Evolutionary conservation across 2,888 invertebrate species (phyloP).

Genomic region (Ormyrus nitidulus): DNA sequence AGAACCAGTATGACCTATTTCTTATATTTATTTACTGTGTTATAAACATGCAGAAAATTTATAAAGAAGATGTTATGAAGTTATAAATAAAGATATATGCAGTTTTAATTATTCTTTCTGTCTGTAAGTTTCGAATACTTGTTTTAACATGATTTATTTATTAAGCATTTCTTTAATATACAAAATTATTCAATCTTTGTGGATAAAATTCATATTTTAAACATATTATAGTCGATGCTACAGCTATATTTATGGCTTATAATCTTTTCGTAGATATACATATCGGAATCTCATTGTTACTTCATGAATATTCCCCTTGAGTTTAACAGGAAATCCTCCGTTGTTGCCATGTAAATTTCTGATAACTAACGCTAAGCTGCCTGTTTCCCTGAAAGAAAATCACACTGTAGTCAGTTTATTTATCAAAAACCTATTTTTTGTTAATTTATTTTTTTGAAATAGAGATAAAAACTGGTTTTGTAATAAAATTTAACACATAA

Average conservation of each 20-base stretch:
- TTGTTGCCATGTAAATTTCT: slow-evolving; percentile 36
- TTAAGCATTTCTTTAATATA: neutral
- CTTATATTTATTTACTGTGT: no score
- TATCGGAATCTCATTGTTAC: slow-evolving; percentile 24
- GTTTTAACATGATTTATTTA: no score
- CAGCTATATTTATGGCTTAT: neutral
- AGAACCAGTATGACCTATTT: no score
- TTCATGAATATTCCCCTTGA: slow-evolving; percentile 43
- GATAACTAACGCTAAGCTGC: slow-evolving; percentile 31
- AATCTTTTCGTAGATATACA: neutral
- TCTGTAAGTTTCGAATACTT: no score
- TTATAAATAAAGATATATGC: no score
- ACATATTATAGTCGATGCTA: no score
- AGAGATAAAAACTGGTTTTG: no score
- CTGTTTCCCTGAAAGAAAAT: slow-evolving; percentile 16
- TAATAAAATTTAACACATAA: no score
- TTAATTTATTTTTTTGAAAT: no score
- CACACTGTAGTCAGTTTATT: slow-evolving; percentile 11
- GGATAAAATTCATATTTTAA: neutral
- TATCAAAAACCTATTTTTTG: neutral
- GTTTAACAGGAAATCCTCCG: slow-evolving; percentile 22
- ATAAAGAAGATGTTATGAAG: no score
- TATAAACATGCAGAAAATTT: no score
- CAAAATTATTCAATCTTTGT: neutral
- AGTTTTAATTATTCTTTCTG: no score